phyloP scores from a whole-genome alignment of 2,888 invertebrate genomes.

The Microplitis deprimator region DNA sequence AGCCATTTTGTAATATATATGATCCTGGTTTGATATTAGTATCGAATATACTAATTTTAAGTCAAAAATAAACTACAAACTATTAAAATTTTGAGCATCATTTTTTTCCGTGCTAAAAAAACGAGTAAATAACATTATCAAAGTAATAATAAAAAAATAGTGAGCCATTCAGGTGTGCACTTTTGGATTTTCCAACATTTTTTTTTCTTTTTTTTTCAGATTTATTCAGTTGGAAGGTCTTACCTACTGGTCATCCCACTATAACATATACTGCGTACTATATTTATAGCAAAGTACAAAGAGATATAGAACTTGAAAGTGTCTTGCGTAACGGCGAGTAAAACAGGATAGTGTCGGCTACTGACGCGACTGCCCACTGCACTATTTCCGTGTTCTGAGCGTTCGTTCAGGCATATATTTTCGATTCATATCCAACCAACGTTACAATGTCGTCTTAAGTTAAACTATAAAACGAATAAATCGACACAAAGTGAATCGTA shows the following conservation, averaged over 20 bases:
- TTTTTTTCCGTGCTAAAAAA: too few relatives aligned
- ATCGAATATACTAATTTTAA: too few relatives aligned
- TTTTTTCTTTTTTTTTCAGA: background rate
- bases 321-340: conserved; percentile 62
- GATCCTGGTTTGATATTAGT: too few relatives aligned
- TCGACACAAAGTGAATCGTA: conserved; percentile 25
- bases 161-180: too few relatives aligned
- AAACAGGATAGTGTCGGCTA: conserved; percentile 56
- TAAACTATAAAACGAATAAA: conserved; percentile 24
- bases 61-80: too few relatives aligned
- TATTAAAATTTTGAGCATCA: too few relatives aligned
- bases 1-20: too few relatives aligned
- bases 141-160: too few relatives aligned
- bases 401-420: conserved; percentile 39
- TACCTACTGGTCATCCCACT: background rate
- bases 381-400: conserved; percentile 66
- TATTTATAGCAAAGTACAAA: conserved; percentile 19
- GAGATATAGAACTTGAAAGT: conserved; percentile 59
- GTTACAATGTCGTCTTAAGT: conserved; percentile 21
- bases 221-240: background rate
- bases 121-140: too few relatives aligned
- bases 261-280: background rate
- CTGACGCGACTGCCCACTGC: conserved; percentile 53
- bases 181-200: too few relatives aligned
- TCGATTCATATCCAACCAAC: conserved; percentile 25